phyloP scores from a whole-genome alignment of 2,113 vertebrate species.

The Daboia siamensis region DNA sequence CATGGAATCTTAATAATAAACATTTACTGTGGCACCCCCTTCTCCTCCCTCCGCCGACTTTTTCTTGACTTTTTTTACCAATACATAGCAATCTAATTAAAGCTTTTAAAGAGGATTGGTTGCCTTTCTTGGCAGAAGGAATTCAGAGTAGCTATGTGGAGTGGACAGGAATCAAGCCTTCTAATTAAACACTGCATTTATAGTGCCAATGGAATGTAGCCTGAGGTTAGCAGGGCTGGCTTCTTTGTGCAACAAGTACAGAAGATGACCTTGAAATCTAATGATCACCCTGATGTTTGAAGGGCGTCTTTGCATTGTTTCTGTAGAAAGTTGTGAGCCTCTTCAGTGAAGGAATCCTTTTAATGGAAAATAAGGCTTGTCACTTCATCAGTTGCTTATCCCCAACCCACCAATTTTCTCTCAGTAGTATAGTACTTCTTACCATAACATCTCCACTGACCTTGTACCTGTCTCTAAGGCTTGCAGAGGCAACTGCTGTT shows the following conservation, averaged over 20 bases:
- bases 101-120: slow-evolving; percentile 5
- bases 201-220: slow-evolving; percentile 50
- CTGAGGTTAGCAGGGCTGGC: slow-evolving; percentile 23
- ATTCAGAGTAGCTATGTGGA: slow-evolving; percentile 35
- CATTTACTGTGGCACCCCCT: not conserved
- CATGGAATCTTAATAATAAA: not conserved
- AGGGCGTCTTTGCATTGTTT: not conserved
- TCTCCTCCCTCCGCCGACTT: not conserved
- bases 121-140: slow-evolving; percentile 8
- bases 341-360: not conserved
- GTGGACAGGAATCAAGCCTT: slow-evolving; percentile 11
- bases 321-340: not conserved
- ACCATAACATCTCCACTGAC: not conserved
- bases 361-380: not conserved
- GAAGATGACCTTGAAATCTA: slow-evolving; percentile 23
- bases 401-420: not conserved
- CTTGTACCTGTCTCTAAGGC: not conserved
- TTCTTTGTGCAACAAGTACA: slow-evolving; percentile 32
- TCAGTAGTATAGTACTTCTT: not conserved
- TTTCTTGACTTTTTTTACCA: slow-evolving; percentile 36
- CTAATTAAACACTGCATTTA: slow-evolving; percentile 42
- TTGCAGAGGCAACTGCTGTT: too few relatives aligned
- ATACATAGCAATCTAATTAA: slow-evolving; percentile 32
- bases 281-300: slow-evolving; percentile 29
- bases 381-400: not conserved